These are phyloP conservation scores for Hypocryptadius cinnamomeus DNA, from an alignment of 2,113 vertebrate genomes.

Conservation along the genomic window DNA sequence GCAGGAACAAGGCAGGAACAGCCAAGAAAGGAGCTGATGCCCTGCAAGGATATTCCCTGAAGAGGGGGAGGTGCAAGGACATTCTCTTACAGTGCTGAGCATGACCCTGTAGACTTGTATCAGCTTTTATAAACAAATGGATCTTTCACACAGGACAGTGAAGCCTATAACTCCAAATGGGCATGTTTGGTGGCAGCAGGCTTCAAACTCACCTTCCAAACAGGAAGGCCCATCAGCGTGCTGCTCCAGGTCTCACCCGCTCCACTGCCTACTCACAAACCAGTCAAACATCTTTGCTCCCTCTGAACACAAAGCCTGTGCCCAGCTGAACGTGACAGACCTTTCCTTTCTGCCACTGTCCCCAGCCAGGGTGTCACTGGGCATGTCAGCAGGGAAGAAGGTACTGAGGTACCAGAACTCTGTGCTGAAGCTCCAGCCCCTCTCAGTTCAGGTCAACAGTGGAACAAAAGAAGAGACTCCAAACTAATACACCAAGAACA, in stretches of 20 bases:
- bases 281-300: neutral
- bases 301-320: neutral
- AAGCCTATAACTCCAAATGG: neutral
- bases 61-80: neutral
- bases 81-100: neutral
- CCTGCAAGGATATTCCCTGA: neutral
- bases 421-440: neutral
- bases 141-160: neutral
- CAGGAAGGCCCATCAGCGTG: neutral
- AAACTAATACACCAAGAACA: neutral
- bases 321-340: neutral
- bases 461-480: neutral
- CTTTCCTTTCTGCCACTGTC: neutral
- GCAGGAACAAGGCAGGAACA: neutral
- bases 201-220: neutral
- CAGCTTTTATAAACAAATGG: neutral
- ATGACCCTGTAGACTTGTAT: fast-evolving
- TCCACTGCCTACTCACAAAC: neutral
- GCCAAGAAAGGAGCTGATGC: neutral
- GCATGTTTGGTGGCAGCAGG: neutral
- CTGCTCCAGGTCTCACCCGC: neutral
- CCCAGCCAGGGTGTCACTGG: neutral
- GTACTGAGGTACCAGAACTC: neutral
- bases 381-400: neutral
- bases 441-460: neutral